Conservation (phyloP, 1,140 invertebrate genomes). For the Zaprionus africanus region DNA sequence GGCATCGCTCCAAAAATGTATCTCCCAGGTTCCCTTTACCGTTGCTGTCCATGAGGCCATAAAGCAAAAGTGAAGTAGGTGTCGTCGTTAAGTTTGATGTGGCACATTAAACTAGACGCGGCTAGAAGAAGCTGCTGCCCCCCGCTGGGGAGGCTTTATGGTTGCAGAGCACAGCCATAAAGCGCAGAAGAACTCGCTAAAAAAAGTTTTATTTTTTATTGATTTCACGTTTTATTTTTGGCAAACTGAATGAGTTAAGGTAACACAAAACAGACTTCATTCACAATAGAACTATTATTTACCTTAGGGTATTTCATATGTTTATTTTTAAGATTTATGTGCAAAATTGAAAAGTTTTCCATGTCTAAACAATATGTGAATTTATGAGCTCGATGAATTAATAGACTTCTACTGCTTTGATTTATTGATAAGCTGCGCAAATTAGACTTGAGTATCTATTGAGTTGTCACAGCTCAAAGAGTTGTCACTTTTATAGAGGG, state of each 20-base stretch:
- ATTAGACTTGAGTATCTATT: constrained; percentile 16
- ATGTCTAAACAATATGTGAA: constrained; percentile 20
- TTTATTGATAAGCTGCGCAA: constrained; percentile 21
- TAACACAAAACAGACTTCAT: not conserved
- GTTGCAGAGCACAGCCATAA: constrained; percentile 42
- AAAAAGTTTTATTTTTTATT: constrained; percentile 43
- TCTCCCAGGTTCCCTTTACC: not conserved
- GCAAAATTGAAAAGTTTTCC: constrained; percentile 13
- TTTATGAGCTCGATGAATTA: constrained; percentile 13
- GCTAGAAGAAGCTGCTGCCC: constrained; percentile 43
- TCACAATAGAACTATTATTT: constrained; percentile 19
- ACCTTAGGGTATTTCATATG: too few species aligned
- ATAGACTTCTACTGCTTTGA: constrained; percentile 18
- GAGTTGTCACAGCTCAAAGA: constrained; percentile 1
- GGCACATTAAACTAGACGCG: constrained; percentile 68
- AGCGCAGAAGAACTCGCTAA: constrained; percentile 13
- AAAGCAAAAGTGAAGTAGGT: constrained; percentile 76
- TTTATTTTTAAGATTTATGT: constrained; percentile 28
- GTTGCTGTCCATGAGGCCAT: constrained; percentile 41
- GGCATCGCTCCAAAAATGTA: constrained; percentile 57
- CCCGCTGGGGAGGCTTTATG: constrained; percentile 72
- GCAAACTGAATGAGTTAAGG: not conserved
- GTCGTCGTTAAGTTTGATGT: constrained; percentile 81
- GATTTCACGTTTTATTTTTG: constrained; percentile 45
- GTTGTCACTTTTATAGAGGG: not conserved